Evolutionary conservation across 1,140 invertebrate species (phyloP).

Genomic region (Drosophila yakuba): DNA sequence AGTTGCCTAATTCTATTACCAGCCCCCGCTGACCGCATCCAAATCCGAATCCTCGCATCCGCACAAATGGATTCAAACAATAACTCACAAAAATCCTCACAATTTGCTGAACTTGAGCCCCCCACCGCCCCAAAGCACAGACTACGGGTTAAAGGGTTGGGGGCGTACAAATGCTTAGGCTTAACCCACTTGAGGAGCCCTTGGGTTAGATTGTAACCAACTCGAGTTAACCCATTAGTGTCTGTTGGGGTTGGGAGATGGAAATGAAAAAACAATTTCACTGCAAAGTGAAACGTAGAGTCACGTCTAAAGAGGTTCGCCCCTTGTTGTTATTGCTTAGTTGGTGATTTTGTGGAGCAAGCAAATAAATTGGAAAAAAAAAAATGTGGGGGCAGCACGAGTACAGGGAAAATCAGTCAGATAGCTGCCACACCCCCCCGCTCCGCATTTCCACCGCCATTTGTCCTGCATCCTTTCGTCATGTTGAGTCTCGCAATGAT

Average conservation of each 20-base stretch:
- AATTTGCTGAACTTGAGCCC: slow-evolving; percentile 75
- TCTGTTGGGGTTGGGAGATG: slow-evolving; percentile 15
- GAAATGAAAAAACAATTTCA: slow-evolving; percentile 77
- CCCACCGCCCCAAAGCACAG: slow-evolving; percentile 12
- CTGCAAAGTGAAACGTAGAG: slow-evolving; percentile 66
- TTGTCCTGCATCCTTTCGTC: slow-evolving; percentile 27
- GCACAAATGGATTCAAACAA: slow-evolving; percentile 67
- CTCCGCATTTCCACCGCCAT: neutral
- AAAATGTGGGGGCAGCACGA: slow-evolving; percentile 7
- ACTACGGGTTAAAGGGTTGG: neutral
- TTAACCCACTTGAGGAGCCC: slow-evolving; percentile 71
- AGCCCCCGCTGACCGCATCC: neutral
- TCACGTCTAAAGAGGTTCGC: slow-evolving; percentile 56
- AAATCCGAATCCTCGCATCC: neutral
- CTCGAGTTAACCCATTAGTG: slow-evolving; percentile 82
- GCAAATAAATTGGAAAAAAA: slow-evolving; percentile 76
- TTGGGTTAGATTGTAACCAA: slow-evolving; percentile 69
- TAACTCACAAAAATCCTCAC: slow-evolving; percentile 70
- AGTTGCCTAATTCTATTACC: slow-evolving; percentile 43
- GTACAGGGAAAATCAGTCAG: slow-evolving; percentile 58
- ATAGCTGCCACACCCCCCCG: slow-evolving; percentile 23
- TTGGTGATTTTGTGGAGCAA: slow-evolving; percentile 74
- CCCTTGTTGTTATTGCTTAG: slow-evolving; percentile 62
- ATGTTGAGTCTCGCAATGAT: slow-evolving; percentile 73
- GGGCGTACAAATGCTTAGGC: slow-evolving; percentile 67